Evolutionary conservation across 2,797 vertebrate genomes (phyloP).

Genomic region (Tadarida brasiliensis): DNA sequence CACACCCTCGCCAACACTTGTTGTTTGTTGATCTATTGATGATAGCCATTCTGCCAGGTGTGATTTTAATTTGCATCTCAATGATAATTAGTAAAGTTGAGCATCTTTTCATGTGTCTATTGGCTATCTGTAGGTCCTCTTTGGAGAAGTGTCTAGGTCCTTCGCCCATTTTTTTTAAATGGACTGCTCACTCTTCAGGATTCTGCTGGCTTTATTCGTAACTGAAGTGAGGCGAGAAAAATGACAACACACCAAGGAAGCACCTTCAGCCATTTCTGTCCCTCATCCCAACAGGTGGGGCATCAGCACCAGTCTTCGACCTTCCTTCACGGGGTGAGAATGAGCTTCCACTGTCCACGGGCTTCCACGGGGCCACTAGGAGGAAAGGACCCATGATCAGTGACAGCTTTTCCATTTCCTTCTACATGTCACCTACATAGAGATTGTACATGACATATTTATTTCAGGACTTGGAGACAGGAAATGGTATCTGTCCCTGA

Average conservation of each 20-base stretch:
- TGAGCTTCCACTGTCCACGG: fast-evolving
- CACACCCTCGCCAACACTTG: no score
- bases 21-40: no score
- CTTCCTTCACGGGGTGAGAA: not conserved
- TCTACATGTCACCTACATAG: not conserved
- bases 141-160: no score
- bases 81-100: no score
- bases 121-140: no score
- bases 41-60: no score
- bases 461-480: not conserved
- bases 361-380: no score
- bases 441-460: not conserved
- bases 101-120: no score
- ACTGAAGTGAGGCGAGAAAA: not conserved
- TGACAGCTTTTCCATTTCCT: not conserved
- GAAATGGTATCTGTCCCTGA: not conserved
- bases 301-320: not conserved
- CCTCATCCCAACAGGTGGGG: fast-evolving
- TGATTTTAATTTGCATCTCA: no score
- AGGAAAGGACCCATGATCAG: not conserved
- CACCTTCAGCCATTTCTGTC: fast-evolving
- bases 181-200: not conserved
- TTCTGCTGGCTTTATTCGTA: not conserved
- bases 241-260: no score
- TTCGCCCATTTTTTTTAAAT: no score